These are phyloP conservation scores for Heliconius melpomene DNA, from an alignment of 1,140 invertebrate species.

Conservation along the genomic window DNA sequence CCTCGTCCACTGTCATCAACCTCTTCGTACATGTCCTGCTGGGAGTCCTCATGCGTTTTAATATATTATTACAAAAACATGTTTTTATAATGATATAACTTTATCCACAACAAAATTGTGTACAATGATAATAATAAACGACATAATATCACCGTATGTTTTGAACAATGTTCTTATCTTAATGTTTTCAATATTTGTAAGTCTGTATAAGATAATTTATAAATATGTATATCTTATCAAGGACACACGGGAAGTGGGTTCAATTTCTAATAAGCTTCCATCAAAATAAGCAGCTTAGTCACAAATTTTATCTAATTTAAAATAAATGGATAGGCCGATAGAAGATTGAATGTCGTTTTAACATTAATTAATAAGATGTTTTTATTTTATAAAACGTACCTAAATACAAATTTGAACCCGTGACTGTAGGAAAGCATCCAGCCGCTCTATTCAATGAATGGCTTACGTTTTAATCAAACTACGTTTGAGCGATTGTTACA, in stretches of 20 bases:
- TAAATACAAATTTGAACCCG: too few species aligned
- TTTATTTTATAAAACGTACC: too few species aligned
- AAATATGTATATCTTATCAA: not conserved
- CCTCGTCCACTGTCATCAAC: too few species aligned
- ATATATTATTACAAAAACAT: not conserved
- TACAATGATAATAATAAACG: not conserved
- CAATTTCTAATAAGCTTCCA: not conserved
- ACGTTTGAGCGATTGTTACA: too few species aligned
- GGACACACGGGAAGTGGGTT: not conserved
- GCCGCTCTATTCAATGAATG: too few species aligned
- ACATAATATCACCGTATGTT: not conserved
- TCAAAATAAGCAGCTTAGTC: not conserved
- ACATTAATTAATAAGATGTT: too few species aligned
- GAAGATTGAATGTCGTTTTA: too few species aligned
- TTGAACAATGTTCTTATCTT: slow-evolving; percentile 10
- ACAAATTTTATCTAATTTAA: not conserved
- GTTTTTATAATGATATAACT: not conserved
- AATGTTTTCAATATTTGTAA: slow-evolving; percentile 8
- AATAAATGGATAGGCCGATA: too few species aligned
- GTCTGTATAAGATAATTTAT: not conserved
- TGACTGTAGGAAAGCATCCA: too few species aligned
- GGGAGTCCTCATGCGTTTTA: too few species aligned
- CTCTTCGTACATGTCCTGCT: too few species aligned
- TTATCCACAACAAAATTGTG: not conserved
- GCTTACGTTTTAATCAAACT: too few species aligned